Evolutionary conservation across 2,888 invertebrate genomes (phyloP).

Genomic region (Gibbula magus): DNA sequence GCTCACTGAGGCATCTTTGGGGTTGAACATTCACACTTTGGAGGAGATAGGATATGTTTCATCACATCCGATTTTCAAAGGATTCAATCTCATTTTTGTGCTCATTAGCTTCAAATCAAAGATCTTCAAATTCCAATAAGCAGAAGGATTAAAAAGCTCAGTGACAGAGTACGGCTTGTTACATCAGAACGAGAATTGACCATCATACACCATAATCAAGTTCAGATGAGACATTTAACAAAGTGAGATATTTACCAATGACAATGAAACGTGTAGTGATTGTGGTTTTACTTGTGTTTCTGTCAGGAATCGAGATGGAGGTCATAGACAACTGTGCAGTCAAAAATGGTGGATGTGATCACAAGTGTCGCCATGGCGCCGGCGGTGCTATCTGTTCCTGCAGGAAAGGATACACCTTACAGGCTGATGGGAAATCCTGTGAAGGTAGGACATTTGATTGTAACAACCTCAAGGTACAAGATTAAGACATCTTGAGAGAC

Average conservation of each 20-base stretch:
- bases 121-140: not conserved
- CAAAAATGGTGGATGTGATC: conserved; percentile 78
- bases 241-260: not conserved
- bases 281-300: not conserved
- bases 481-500: too few relatives aligned
- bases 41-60: too few relatives aligned
- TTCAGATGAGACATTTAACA: too few relatives aligned
- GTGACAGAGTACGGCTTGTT: too few relatives aligned
- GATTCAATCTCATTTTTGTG: too few relatives aligned
- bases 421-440: conserved; percentile 71
- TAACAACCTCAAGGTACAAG: too few relatives aligned
- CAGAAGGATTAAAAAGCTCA: not conserved
- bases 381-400: conserved; percentile 71
- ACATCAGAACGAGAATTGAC: not conserved
- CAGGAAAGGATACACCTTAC: conserved; percentile 68
- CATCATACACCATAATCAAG: too few relatives aligned
- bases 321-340: conserved; percentile 75
- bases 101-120: too few relatives aligned
- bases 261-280: not conserved
- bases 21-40: too few relatives aligned
- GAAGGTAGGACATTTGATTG: too few relatives aligned
- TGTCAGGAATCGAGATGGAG: conserved; percentile 73
- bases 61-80: too few relatives aligned
- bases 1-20: too few relatives aligned
- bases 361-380: conserved; percentile 75